Conservation (phyloP, 1,140 invertebrate genomes). For the Ylistrum balloti region DNA sequence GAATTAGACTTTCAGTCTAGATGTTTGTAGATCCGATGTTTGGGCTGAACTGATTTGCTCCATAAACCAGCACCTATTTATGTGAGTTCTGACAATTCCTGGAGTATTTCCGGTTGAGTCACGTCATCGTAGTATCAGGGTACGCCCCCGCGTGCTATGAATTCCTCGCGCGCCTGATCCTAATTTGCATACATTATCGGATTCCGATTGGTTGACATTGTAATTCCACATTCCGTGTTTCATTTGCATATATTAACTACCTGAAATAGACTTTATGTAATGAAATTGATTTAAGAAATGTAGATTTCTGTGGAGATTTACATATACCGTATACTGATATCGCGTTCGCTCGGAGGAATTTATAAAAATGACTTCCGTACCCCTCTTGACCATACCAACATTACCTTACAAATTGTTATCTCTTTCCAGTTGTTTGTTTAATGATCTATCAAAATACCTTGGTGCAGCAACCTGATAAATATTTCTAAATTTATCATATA, state of each 20-base stretch:
- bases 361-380: neutral
- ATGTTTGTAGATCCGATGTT: neutral
- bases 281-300: neutral
- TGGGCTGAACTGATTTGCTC: neutral
- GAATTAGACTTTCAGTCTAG: neutral
- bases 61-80: neutral
- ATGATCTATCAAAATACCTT: neutral
- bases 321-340: no score
- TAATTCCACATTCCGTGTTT: neutral
- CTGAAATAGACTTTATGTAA: neutral
- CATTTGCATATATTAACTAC: neutral
- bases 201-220: neutral
- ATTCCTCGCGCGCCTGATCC: conserved; percentile 29
- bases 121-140: neutral
- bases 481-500: neutral
- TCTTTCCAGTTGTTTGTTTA: neutral
- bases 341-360: neutral
- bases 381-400: neutral
- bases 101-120: neutral
- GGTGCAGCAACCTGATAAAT: neutral
- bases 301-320: no score
- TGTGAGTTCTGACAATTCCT: neutral
- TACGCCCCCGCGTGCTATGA: conserved; percentile 18
- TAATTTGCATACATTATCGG: neutral
- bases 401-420: neutral